These are phyloP conservation scores for Euphydryas editha DNA, from an alignment of 2,888 invertebrate genomes.

Conservation along the genomic window DNA sequence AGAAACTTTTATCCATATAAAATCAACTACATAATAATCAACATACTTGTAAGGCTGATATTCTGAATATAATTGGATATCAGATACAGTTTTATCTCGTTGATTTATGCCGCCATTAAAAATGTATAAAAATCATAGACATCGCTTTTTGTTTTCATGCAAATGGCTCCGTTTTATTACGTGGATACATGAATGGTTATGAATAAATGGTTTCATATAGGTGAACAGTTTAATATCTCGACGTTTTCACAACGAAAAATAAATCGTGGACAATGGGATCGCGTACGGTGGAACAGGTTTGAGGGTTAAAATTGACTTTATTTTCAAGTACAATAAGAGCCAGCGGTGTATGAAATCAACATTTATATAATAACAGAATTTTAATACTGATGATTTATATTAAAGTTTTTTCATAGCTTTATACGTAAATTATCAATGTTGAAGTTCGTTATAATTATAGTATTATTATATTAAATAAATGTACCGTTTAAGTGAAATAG, in stretches of 20 bases:
- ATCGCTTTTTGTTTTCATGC: constrained; percentile 57
- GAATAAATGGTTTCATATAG: constrained; percentile 46
- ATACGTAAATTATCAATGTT: neutral
- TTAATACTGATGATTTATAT: constrained; percentile 6
- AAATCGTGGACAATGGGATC: constrained; percentile 39
- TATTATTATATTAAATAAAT: neutral
- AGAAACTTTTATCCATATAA: neutral
- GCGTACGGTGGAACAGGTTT: constrained; percentile 13
- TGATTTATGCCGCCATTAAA: constrained; percentile 72
- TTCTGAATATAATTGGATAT: constrained; percentile 44
- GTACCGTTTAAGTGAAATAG: too few relatives aligned
- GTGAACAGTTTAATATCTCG: constrained; percentile 42
- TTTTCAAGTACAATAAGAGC: constrained; percentile 7
- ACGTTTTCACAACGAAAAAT: constrained; percentile 39
- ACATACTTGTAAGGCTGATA: constrained; percentile 46
- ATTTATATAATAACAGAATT: constrained; percentile 1
- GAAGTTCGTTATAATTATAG: neutral
- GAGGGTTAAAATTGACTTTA: constrained; percentile 10
- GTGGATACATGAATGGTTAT: constrained; percentile 41
- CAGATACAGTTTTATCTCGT: constrained; percentile 61
- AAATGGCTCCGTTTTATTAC: constrained; percentile 62
- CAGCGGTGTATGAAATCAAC: constrained; percentile 8
- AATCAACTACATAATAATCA: too few relatives aligned
- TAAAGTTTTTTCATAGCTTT: neutral
- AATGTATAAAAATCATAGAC: constrained; percentile 65